Evolutionary conservation across 2,888 invertebrate genomes (phyloP), one percentile per base, ranked within the genome.

Genomic region (Oligia strigilis): DNA sequence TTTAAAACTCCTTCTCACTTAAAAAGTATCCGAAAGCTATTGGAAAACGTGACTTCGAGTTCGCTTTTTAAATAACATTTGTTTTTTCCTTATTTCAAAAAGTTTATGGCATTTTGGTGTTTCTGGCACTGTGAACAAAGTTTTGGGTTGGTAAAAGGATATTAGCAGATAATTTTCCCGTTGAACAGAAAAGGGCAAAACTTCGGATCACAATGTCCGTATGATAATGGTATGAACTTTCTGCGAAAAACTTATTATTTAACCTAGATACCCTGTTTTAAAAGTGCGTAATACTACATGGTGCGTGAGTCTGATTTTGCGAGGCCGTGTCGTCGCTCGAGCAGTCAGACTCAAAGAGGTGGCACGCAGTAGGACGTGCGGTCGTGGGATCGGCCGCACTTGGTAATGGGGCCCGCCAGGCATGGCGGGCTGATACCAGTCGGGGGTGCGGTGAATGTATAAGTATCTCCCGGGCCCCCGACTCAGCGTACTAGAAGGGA

Each of bases 21-120:
- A 83, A 89, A 85, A 87, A 73, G 76, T 87, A 89, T 86, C 55
- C 69, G 58, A 77, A 82, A 71, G 79, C 52, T 82, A 80, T 82
- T 73, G 80, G 52, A 49, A 69, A 70, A 84, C 84, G 89, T 88
- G 88, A 84, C 84, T 82, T n/a, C 43, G 65, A 74, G 17, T 81
- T 78, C n/a, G 23, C 13, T 49, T 81, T 72, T 72, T 66, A 73
- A 81, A 52, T 40, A 70, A 67, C 55, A 62, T 66, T 79, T 78
- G 72, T 71, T 77, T 82, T 80, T 83, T 70, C 66, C 72, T 80
- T 80, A 62, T 77, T 77, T 78, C 62, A 81, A 23, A 78, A 85
- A 82, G 55, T 82, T 82, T 65, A 79, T 72, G 73, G 52, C 46
- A 40, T 67, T 5, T 62, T 70, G 29, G 43, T 83, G 46, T 67